Evolutionary conservation across 2,888 invertebrate genomes (phyloP).

Genomic region (Branchipolynoe longqiensis): DNA sequence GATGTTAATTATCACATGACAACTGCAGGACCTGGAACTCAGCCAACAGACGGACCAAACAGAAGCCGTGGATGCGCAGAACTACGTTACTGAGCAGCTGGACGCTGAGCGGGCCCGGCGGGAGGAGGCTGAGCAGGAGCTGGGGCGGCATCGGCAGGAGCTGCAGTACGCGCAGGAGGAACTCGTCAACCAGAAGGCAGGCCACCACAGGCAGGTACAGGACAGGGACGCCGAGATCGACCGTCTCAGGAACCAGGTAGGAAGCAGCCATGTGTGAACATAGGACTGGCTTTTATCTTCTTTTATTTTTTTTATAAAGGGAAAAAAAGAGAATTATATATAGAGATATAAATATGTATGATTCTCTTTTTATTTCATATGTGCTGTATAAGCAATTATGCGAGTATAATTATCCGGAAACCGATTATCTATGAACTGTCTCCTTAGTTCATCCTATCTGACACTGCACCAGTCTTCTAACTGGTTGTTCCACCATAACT

Average conservation of each 20-base stretch:
- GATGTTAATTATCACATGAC: no score
- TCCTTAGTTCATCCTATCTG: no score
- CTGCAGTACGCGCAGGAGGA: constrained; percentile 84
- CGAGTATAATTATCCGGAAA: no score
- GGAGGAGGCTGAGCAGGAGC: constrained; percentile 82
- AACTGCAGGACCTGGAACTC: constrained; percentile 82
- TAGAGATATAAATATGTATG: neutral
- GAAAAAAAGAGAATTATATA: no score
- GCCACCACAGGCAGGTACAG: constrained; percentile 83
- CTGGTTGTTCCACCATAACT: no score
- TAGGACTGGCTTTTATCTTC: no score
- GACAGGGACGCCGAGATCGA: constrained; percentile 85
- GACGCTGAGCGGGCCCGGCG: constrained; percentile 81
- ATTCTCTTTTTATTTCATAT: no score
- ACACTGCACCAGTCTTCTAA: no score
- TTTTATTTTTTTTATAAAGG: no score
- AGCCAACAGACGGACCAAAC: constrained; percentile 83
- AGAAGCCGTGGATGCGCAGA: constrained; percentile 81
- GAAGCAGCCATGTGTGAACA: no score
- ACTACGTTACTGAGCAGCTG: constrained; percentile 83
- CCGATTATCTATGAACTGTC: no score
- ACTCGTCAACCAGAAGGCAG: constrained; percentile 83
- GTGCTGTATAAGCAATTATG: no score
- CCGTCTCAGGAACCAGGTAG: constrained; percentile 84
- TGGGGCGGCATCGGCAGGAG: constrained; percentile 83